Percentiles rank a stretch among this genome's conserved stretches.
These are phyloP conservation scores for Podarcis siculus DNA, from an alignment of 2,797 vertebrate genomes.

Conservation along the genomic window DNA sequence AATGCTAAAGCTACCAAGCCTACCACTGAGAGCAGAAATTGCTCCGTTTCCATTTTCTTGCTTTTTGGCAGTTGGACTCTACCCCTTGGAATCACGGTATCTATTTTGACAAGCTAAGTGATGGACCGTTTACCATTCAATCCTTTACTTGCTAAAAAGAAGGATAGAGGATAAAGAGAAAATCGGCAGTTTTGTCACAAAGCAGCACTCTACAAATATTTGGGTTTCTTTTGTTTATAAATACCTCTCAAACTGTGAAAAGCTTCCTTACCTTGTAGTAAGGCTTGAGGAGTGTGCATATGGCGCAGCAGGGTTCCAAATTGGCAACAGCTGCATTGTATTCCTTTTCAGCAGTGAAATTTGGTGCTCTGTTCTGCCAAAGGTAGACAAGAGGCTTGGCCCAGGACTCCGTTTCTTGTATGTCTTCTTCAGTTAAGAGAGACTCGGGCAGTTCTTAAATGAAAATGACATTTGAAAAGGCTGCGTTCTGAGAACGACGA, in stretches of 20 bases:
- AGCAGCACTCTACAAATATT: not conserved
- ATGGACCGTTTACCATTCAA: not conserved
- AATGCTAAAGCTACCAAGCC: not conserved
- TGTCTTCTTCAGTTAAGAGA: conserved; percentile 78
- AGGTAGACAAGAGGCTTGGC: conserved; percentile 91
- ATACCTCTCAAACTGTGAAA: not conserved
- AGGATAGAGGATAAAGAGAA: not conserved
- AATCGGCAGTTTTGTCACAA: not conserved
- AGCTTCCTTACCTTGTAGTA: conserved; percentile 88
- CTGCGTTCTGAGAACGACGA: not conserved
- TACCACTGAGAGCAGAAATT: not conserved
- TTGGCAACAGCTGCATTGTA: conserved; percentile 87
- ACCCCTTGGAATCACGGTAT: not conserved
- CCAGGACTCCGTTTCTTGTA: conserved; percentile 89
- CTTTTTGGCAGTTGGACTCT: not conserved
- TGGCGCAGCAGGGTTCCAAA: conserved; percentile 88
- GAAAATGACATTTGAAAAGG: conserved; percentile 46
- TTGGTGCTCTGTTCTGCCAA: conserved; percentile 88
- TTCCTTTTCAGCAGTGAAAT: conserved; percentile 89
- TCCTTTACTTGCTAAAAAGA: not conserved
- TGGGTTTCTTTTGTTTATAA: not conserved
- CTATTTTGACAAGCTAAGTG: not conserved
- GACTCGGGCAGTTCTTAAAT: conserved; percentile 84
- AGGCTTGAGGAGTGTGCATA: conserved; percentile 94
- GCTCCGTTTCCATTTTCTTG: not conserved